A percentile compares a stretch with the other conserved stretches of the same genome.
Conservation (phyloP, 2,888 invertebrate species). For the Drosophila mayaguana region DNA sequence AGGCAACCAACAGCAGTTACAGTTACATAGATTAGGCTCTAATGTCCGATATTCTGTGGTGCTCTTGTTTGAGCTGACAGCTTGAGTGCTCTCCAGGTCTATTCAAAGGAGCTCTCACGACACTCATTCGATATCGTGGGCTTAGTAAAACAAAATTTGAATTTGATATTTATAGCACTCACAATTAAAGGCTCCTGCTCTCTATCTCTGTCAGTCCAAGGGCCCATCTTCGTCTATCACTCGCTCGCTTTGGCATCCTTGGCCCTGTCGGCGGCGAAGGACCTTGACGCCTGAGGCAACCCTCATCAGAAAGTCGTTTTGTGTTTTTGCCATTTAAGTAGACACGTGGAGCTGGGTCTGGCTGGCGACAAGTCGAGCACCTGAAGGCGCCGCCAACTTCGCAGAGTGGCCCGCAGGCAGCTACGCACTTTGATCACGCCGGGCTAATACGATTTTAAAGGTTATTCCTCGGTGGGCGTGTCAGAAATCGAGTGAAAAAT, state of each 20-base stretch:
- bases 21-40: too few species aligned
- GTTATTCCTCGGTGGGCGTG: conserved; percentile 34
- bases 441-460: conserved; percentile 70
- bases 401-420: conserved; percentile 18
- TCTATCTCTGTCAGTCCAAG: background rate
- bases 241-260: background rate
- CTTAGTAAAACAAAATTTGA: background rate
- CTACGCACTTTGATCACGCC: conserved; percentile 61
- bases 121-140: background rate
- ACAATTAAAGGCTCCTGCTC: background rate
- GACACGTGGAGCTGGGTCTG: background rate
- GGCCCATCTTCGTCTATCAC: background rate
- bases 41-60: background rate
- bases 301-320: conserved; percentile 58
- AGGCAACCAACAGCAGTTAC: background rate
- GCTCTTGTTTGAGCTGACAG: background rate
- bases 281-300: conserved; percentile 38
- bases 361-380: conserved; percentile 45
- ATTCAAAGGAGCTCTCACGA: background rate
- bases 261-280: conserved; percentile 16
- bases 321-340: conserved; percentile 24
- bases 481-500: conserved; percentile 58
- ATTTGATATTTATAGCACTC: background rate
- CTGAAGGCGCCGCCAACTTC: conserved; percentile 35
- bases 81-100: too few species aligned